Evolutionary conservation across 2,797 vertebrate species (phyloP).

Genomic region (Mergus octosetaceus): DNA sequence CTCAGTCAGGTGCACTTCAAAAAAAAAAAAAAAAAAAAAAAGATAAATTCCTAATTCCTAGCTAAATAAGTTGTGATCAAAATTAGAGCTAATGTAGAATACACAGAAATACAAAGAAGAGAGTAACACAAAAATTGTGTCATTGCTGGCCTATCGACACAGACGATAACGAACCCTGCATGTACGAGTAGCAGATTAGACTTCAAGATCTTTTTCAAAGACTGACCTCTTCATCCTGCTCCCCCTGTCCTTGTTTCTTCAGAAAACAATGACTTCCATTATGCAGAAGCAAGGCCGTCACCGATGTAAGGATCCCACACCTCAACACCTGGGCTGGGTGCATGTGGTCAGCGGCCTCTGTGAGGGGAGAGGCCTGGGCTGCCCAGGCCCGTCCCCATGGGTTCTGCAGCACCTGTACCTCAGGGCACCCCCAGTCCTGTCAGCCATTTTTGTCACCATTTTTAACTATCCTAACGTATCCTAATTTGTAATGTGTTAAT

Average conservation of each 20-base stretch:
- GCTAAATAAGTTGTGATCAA: background rate
- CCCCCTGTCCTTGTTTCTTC: background rate
- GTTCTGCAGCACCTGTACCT: accelerated
- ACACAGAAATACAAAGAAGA: background rate
- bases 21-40: background rate
- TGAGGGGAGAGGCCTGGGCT: background rate
- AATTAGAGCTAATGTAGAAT: background rate
- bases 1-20: background rate
- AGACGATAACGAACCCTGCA: background rate
- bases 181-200: background rate
- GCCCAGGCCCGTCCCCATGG: accelerated
- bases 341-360: too few species aligned
- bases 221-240: background rate
- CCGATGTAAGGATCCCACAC: background rate
- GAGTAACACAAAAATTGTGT: background rate
- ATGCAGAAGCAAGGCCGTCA: background rate
- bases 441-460: background rate
- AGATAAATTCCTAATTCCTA: background rate
- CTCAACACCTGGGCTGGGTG: background rate
- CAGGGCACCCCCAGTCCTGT: too few species aligned
- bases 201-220: background rate
- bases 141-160: background rate
- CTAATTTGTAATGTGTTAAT: background rate
- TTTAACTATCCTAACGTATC: background rate
- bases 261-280: background rate